Conservation (phyloP, 2,888 invertebrate genomes). For the Pteria penguin region DNA sequence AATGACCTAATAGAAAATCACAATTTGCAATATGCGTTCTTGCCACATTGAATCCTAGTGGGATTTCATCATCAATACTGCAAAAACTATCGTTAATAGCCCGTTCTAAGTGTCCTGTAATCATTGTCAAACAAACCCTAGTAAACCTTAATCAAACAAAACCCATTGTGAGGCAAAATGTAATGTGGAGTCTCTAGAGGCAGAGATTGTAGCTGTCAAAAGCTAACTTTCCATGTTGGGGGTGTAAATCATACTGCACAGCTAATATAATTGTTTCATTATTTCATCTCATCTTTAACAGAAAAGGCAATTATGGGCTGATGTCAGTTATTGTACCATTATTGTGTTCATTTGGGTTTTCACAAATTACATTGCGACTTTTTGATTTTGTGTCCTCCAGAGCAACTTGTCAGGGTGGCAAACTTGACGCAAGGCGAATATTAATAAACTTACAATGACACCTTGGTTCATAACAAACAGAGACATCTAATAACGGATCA, state of each 20-base stretch:
- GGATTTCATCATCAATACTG: too few relatives aligned
- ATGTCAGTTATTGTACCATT: conserved; percentile 17
- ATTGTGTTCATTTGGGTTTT: conserved; percentile 7
- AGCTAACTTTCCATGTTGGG: conserved; percentile 11
- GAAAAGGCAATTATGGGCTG: conserved; percentile 21
- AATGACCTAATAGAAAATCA: too few relatives aligned
- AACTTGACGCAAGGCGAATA: conserved; percentile 7
- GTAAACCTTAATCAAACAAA: not conserved
- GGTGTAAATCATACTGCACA: conserved; percentile 9
- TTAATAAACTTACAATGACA: conserved; percentile 14
- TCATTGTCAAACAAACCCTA: not conserved
- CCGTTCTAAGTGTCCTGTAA: not conserved
- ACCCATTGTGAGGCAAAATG: not conserved
- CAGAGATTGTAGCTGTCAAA: not conserved
- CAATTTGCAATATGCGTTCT: too few relatives aligned
- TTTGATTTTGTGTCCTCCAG: conserved; percentile 11
- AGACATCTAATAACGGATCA: conserved; percentile 12
- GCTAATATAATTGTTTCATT: conserved; percentile 25
- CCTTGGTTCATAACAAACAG: conserved; percentile 14
- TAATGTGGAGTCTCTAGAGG: conserved; percentile 5
- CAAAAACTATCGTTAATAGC: too few relatives aligned
- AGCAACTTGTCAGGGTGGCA: not conserved
- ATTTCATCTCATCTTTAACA: not conserved
- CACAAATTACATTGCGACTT: conserved; percentile 24
- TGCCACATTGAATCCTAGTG: too few relatives aligned